phyloP scores from a whole-genome alignment of 2,797 vertebrate genomes.

The Xenopus petersii region DNA sequence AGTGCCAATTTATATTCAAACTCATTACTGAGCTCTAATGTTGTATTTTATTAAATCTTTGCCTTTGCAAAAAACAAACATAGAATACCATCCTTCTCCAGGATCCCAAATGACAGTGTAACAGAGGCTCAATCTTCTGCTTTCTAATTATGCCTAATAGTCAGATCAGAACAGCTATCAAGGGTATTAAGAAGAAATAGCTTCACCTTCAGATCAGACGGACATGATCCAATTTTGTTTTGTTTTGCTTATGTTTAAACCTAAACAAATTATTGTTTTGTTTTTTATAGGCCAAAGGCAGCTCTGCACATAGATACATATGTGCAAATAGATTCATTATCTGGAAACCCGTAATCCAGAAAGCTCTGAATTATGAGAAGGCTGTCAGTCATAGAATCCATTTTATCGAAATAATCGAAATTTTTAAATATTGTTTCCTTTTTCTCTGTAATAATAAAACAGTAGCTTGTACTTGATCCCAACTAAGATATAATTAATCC shows the following conservation, averaged over 20 bases:
- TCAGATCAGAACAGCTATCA: constrained; percentile 6
- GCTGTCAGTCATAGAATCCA: no score
- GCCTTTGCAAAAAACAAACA: constrained; percentile 14
- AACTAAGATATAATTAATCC: no score
- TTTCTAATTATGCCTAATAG: constrained; percentile 34
- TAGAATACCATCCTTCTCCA: constrained; percentile 1
- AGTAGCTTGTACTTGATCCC: no score
- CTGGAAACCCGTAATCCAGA: no score
- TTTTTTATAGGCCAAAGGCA: constrained; percentile 12
- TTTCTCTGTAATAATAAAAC: no score
- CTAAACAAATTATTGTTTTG: constrained; percentile 2
- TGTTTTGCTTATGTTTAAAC: not conserved
- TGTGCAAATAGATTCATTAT: no score
- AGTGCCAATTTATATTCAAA: no score
- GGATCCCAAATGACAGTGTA: constrained; percentile 8
- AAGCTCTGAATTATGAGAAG: no score
- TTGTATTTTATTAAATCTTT: constrained; percentile 13
- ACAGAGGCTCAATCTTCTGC: constrained; percentile 12
- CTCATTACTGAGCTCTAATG: not conserved
- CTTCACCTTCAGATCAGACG: constrained; percentile 20
- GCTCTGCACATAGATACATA: not conserved
- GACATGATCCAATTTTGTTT: not conserved
- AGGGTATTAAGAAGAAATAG: not conserved
- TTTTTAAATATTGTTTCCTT: no score
- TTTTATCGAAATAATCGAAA: no score